Base-by-base conservation (phyloP, 2,888 invertebrate species). In the Cephalotes varians region DNA sequence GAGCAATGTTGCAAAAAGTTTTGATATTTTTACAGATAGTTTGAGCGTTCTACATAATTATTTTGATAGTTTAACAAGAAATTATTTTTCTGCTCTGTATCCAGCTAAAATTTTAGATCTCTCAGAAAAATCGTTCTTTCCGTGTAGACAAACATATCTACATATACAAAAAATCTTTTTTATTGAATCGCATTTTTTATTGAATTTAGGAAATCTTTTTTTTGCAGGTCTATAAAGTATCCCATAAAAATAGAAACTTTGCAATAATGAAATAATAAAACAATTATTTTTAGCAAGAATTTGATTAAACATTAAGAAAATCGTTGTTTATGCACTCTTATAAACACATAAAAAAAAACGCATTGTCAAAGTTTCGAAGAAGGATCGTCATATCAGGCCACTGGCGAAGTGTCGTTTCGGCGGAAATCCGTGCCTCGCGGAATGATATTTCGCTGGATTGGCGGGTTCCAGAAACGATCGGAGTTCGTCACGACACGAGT, bases 391-490 rank as follows among this genome's bases (percentile, higher is more conserved):
- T 56, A 67, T 79, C 69, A 69, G 44, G 18, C 40, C 31, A 56
- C 40, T 69, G 34, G 31, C 69, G 77, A 79, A 79, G 67, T 56
- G 73, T 80, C 80, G 80, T 58, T 73, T 31, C 73, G 40, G 49
- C 73, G 80, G 74, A 73, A 80, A 80, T 72, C 49, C 60, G 73
- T 49, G 40, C 80, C 37, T 44, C 44, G 54, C 37, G 40, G 85
- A 81, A 86, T 88, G 81, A 86, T 74, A 88, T 88, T 88, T 85
- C 88, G 74, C 84, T 67, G 74, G 82, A 85, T 82, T 82, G 86
- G 84, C 88, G 88, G 85, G 51, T 86, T 88, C 77, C 76, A 51
- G 67, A 79, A 58, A 51, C 60, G 77, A 77, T 69, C 81, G 34
- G 51, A 64, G 74, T 81, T 74, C 69, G 87, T 84, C 81, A 15